phyloP scores from a whole-genome alignment of 2,113 vertebrate species.

The Stigmatopora argus region DNA sequence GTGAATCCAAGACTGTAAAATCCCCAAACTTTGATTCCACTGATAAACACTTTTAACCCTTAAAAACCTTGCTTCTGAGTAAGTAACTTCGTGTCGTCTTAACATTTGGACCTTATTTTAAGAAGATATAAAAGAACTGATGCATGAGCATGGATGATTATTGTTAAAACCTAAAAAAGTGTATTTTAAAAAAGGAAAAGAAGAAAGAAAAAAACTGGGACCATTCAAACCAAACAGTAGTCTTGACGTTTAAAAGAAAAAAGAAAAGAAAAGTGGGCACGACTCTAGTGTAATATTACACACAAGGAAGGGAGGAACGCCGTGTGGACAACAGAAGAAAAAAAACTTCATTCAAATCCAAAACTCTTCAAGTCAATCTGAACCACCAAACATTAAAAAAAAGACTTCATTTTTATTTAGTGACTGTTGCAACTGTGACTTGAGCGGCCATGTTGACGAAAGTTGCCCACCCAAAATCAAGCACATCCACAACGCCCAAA shows the following conservation, averaged over 20 bases:
- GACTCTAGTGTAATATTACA: conserved; percentile 8
- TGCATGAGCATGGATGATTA: conserved; percentile 7
- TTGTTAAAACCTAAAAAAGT: too few relatives aligned
- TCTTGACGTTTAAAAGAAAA: conserved; percentile 12
- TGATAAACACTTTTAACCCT: neutral
- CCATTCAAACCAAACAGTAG: conserved; percentile 5
- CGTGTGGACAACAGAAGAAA: neutral
- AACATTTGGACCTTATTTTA: too few relatives aligned
- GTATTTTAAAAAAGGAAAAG: too few relatives aligned
- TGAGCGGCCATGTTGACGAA: conserved; percentile 70
- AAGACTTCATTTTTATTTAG: neutral
- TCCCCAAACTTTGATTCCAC: neutral
- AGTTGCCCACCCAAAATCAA: conserved; percentile 37
- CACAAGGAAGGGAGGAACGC: conserved; percentile 2
- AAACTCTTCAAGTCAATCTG: neutral
- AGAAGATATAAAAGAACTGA: neutral
- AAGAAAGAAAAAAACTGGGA: neutral
- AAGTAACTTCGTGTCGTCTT: too few relatives aligned
- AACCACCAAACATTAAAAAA: neutral
- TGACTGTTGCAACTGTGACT: conserved; percentile 40
- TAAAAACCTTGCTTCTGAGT: neutral
- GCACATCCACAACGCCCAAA: neutral
- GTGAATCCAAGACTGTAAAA: too few relatives aligned
- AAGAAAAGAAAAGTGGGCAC: conserved; percentile 44
- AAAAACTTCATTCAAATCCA: neutral